Base-by-base conservation (phyloP, 1,140 invertebrate species). In the Acromyrmex charruanus region DNA sequence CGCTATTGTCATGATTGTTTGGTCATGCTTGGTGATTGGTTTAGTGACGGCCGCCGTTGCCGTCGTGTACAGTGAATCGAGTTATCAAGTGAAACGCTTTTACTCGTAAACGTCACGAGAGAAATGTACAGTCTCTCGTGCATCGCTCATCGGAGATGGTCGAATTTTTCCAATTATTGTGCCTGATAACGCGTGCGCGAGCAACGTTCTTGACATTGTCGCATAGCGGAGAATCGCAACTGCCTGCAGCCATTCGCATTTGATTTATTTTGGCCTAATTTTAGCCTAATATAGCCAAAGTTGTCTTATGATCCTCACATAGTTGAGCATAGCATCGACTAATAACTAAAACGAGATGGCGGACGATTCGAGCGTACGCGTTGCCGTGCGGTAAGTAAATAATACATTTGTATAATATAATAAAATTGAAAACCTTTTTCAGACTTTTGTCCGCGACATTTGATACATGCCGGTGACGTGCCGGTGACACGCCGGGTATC, bases 311-410 rank as follows among this genome's bases (percentile, higher is more conserved):
- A 59, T 61, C 49, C 65, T 14, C 25, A 25, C 18, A 12, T 51
- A 25, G n/a, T 61, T n/a, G 5, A 3, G 49, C 14, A 14, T 49
- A 16, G 16, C 39, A 44, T 18, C 75, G 51, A 39, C 55, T 65
- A 31, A 86, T 81, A 80, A 66, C 25, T 53, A 9, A 9, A 9
- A 65, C 72, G 93, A 93, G 88, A 95, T 95, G 94, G 93, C 94
- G 89, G 94, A 95, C 87, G 94, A 95, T 85, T 94, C 94, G 58
- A 94, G 94, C 66, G 94, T 95, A 90, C 94, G 94, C 87, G 94
- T 95, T 71, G 94, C 94, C 71, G 94, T 95, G 82, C 93, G 94
- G 94, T 95, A 87, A 94, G 94, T 93, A 61, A 85, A 65, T 55
- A 35, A 51, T 28, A 28, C 35, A 14, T 61, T 28, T 59, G 10